These are phyloP conservation scores for Chaetorhynchus papuensis DNA, from an alignment of 2,113 vertebrate species.

Conservation along the genomic window DNA sequence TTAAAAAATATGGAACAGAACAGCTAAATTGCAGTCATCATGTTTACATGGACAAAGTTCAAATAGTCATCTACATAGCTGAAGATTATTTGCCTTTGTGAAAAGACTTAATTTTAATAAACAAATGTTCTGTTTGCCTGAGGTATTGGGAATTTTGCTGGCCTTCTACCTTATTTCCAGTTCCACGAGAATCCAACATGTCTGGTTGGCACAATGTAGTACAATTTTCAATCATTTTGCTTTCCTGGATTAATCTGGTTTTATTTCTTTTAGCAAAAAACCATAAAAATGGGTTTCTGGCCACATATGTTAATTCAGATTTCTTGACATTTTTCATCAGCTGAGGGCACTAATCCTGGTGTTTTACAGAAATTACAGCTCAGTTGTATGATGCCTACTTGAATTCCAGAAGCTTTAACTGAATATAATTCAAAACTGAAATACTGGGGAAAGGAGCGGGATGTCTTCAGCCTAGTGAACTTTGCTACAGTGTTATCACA, in stretches of 20 bases:
- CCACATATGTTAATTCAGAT: background rate
- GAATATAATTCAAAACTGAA: background rate
- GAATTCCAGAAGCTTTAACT: background rate
- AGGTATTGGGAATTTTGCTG: background rate
- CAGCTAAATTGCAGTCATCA: background rate
- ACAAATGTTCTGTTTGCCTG: background rate
- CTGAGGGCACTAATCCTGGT: background rate
- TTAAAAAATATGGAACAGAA: background rate
- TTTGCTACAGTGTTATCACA: background rate
- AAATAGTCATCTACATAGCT: background rate
- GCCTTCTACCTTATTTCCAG: background rate
- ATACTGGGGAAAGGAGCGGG: rapidly evolving
- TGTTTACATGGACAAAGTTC: background rate
- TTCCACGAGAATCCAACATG: background rate
- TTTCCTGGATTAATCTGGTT: background rate
- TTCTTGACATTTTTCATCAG: background rate
- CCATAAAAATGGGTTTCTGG: background rate
- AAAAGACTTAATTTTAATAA: background rate
- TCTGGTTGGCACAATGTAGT: background rate
- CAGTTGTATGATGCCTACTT: background rate
- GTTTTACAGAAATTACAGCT: background rate
- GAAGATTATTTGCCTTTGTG: background rate
- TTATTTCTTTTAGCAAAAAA: background rate
- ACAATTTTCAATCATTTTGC: background rate
- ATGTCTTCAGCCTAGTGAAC: background rate